A percentile compares a stretch with the other conserved stretches of the same genome.
These are phyloP conservation scores for Habropoda laboriosa DNA, from an alignment of 1,140 invertebrate species.

Conservation along the genomic window DNA sequence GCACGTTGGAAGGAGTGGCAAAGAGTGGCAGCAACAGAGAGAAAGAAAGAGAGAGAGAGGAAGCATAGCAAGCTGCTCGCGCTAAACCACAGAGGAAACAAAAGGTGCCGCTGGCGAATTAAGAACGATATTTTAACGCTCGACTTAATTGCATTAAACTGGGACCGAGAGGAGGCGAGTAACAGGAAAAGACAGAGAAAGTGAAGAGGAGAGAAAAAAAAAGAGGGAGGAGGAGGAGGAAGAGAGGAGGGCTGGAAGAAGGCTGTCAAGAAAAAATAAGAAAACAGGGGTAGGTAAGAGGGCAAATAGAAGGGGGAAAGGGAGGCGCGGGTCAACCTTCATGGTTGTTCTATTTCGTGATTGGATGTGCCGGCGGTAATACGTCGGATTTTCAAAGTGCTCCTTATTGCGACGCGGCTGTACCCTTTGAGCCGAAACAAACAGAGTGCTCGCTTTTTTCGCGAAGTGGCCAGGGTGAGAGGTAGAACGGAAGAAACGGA, in stretches of 20 bases:
- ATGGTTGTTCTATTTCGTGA: constrained; percentile 52
- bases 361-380: constrained; percentile 52
- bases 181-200: constrained; percentile 19
- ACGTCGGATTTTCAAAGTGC: constrained; percentile 50
- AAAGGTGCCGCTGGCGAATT: constrained; percentile 69
- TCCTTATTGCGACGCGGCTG: constrained; percentile 31
- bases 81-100: constrained; percentile 64
- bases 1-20: constrained; percentile 11
- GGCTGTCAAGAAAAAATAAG: constrained; percentile 45
- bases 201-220: too few species aligned
- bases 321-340: constrained; percentile 44
- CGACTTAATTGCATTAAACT: constrained; percentile 74
- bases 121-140: constrained; percentile 75
- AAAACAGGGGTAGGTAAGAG: constrained; percentile 31
- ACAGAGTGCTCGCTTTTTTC: constrained; percentile 48
- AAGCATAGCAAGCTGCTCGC: constrained; percentile 32
- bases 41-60: neutral
- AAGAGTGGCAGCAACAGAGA: neutral
- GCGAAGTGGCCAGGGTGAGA: constrained; percentile 36
- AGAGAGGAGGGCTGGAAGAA: neutral
- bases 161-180: constrained; percentile 45
- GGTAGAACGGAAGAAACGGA: constrained; percentile 42
- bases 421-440: constrained; percentile 50
- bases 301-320: constrained; percentile 5
- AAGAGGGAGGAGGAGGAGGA: neutral